phyloP scores from a whole-genome alignment of 2,113 vertebrate genomes.

The Brachypteracias leptosomus region DNA sequence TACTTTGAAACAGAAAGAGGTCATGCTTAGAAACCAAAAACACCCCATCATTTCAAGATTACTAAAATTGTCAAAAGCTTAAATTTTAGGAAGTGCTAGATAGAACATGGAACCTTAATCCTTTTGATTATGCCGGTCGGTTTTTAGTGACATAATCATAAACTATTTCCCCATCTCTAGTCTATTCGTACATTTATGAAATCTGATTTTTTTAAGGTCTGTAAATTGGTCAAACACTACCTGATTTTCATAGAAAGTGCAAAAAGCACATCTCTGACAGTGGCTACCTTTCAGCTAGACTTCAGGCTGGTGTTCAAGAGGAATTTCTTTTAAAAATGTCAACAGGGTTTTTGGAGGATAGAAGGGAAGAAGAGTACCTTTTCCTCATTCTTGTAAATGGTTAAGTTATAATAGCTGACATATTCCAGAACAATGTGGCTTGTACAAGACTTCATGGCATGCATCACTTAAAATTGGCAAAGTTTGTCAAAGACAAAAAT shows the following conservation, averaged over 20 bases:
- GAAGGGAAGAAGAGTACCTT: not conserved
- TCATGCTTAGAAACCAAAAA: not conserved
- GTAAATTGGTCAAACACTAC: not conserved
- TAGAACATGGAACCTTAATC: not conserved
- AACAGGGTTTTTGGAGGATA: not conserved
- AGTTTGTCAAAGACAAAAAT: not conserved
- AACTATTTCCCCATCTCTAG: not conserved
- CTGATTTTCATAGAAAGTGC: not conserved
- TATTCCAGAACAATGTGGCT: not conserved
- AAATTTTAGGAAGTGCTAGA: not conserved
- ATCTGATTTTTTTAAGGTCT: not conserved
- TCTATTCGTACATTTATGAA: not conserved
- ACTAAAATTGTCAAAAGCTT: not conserved
- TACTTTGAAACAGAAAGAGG: not conserved
- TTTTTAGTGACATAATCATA: not conserved
- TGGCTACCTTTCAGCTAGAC: not conserved
- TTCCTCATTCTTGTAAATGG: not conserved
- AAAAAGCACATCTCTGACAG: not conserved
- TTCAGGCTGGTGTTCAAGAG: not conserved
- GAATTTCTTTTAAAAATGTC: not conserved
- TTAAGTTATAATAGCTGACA: not conserved
- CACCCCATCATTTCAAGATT: not conserved
- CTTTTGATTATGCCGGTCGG: not conserved
- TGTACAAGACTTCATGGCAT: not conserved
- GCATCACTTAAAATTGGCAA: not conserved